Base-by-base conservation (phyloP, 92 coral and sea anemone genomes). In the Plumapathes pennacea region DNA sequence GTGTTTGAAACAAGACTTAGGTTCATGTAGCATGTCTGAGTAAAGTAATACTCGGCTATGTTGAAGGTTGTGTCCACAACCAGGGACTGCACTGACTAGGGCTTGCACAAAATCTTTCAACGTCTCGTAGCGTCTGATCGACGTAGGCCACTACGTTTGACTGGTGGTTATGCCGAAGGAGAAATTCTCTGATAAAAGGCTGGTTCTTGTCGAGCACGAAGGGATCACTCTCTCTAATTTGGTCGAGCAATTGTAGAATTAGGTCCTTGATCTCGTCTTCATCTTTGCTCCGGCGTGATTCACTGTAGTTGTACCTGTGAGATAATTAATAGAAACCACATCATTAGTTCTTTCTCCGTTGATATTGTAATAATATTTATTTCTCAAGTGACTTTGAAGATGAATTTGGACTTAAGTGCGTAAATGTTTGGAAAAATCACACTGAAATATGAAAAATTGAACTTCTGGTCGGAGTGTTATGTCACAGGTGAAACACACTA, bases 41-140 rank as follows among this genome's bases (percentile, higher is more conserved):
- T 74, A 52, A 74, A 75, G 38, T 75, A 75, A 45, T 30, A 56
- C 12, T 54, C 60, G 14, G 48, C 22, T 14, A 74, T 65, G 50
- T 74, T 74, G 32, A 74, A 66, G 11, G 76, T 74, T 20, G 82
- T 74, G 43, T n/a, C n/a, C n/a, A n/a, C n/a, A n/a, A n/a, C n/a
- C n/a, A n/a, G n/a, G n/a, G n/a, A n/a, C n/a, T n/a, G n/a, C n/a
- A n/a, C n/a, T n/a, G n/a, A n/a, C n/a, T n/a, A n/a, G 19, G 13
- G 9, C 23, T 14, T 38, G 47, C 17, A 25, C 72, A 64, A 52
- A 64, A 50, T 26, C 72, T 43, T 28, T 21, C 3, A 9, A 62
- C 34, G 32, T 62, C 69, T 31, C 21, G 28, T 29, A 62, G 40
- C 19, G 80, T 61, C 52, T 48, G 72, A 52, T 62, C 38, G 7